These are phyloP conservation scores for Triplophysa siluroides DNA, from an alignment of 2,113 vertebrate genomes.

Conservation along the genomic window DNA sequence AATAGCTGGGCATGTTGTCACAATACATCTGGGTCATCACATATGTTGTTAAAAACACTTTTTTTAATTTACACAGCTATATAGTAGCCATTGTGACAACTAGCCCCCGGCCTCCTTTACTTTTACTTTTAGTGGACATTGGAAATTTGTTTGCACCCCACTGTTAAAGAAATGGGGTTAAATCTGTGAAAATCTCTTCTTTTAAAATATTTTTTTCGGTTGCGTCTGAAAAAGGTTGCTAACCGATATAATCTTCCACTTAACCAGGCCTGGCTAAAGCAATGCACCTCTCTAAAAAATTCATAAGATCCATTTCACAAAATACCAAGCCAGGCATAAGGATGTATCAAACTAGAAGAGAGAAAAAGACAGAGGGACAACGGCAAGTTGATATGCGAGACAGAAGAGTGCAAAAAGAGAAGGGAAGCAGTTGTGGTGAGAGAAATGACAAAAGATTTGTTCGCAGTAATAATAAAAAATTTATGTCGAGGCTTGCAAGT, in stretches of 20 bases:
- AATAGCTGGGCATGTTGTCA: too few species aligned
- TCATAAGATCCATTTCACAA: constrained; percentile 95
- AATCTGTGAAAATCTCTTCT: constrained; percentile 52
- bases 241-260: constrained; percentile 56
- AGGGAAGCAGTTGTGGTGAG: constrained; percentile 8
- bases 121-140: constrained; percentile 1
- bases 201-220: constrained; percentile 45
- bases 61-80: too few species aligned
- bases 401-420: constrained; percentile 5
- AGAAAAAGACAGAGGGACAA: constrained; percentile 53
- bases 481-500: constrained; percentile 93
- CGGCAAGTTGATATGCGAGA: not conserved
- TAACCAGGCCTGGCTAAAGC: constrained; percentile 69
- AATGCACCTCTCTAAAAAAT: constrained; percentile 88
- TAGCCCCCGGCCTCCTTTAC: too few species aligned
- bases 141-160: constrained; percentile 17
- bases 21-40: too few species aligned
- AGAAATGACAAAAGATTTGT: constrained; percentile 96
- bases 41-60: too few species aligned
- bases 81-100: too few species aligned
- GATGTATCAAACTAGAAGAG: constrained; percentile 64
- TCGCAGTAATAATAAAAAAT: constrained; percentile 95
- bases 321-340: constrained; percentile 82
- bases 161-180: constrained; percentile 41
- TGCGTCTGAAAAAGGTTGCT: constrained; percentile 46